A percentile compares a stretch with the other conserved stretches of the same genome.
phyloP scores from a whole-genome alignment of 2,888 invertebrate species.

The Drosophila prolongata region DNA sequence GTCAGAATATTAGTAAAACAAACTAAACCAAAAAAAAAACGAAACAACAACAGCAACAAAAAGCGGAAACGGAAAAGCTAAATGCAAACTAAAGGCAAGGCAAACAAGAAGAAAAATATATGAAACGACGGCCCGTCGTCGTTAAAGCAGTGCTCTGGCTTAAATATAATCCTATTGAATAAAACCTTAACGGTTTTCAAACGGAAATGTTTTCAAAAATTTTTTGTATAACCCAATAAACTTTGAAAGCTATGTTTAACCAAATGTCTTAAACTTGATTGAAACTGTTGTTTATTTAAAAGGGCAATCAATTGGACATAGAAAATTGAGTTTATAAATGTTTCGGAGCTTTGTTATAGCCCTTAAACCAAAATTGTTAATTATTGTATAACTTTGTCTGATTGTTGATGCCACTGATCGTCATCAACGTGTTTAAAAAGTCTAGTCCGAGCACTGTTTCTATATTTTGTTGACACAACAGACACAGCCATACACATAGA shows the following conservation, averaged over 20 bases:
- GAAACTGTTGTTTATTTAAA: too few species aligned
- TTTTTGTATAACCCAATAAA: too few species aligned
- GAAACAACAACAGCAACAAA: slow-evolving; percentile 25
- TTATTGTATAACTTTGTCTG: background rate
- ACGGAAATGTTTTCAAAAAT: too few species aligned
- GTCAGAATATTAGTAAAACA: slow-evolving; percentile 68
- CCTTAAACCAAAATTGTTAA: background rate
- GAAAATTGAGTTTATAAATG: too few species aligned
- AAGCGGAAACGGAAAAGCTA: slow-evolving; percentile 12
- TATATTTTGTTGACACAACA: slow-evolving; percentile 17
- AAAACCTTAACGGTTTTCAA: too few species aligned
- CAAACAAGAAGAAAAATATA: slow-evolving; percentile 1
- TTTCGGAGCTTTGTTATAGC: too few species aligned
- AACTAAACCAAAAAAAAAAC: slow-evolving; percentile 30
- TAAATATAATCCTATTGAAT: too few species aligned
- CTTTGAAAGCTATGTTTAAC: too few species aligned
- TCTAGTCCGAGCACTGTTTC: slow-evolving; percentile 16
- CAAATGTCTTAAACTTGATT: too few species aligned
- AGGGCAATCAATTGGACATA: too few species aligned
- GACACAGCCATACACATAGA: slow-evolving; percentile 45
- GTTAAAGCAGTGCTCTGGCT: slow-evolving; percentile 34
- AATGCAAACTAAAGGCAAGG: slow-evolving; percentile 28
- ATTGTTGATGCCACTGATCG: background rate
- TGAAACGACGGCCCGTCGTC: slow-evolving; percentile 28
- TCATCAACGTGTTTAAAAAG: too few species aligned